Percentiles rank a stretch among this genome's conserved stretches.
phyloP scores from a whole-genome alignment of 2,888 invertebrate genomes.

The Melikaiella ostensackeni region DNA sequence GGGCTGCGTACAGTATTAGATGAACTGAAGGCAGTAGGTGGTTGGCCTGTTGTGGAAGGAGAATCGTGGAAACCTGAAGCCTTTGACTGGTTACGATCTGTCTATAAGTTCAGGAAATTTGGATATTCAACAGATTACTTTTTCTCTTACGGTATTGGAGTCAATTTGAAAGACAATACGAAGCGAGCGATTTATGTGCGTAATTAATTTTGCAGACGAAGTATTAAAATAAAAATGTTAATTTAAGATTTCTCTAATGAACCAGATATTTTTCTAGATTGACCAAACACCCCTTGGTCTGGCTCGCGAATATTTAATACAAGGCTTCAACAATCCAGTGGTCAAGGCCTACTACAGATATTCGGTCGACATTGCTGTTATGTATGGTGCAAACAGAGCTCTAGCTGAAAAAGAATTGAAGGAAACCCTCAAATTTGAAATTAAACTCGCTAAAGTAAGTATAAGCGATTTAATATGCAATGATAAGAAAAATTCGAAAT shows the following conservation, averaged over 20 bases:
- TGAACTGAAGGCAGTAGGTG: slow-evolving; percentile 87
- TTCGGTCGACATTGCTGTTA: slow-evolving; percentile 91
- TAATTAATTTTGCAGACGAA: slow-evolving; percentile 42
- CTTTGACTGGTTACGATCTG: slow-evolving; percentile 90
- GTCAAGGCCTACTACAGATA: slow-evolving; percentile 91
- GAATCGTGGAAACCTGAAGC: slow-evolving; percentile 83
- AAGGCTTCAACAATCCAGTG: slow-evolving; percentile 89
- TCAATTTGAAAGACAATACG: slow-evolving; percentile 91
- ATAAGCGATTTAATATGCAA: neutral
- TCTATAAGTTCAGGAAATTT: slow-evolving; percentile 86
- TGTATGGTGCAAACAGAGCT: slow-evolving; percentile 88
- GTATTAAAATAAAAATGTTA: neutral
- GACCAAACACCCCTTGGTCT: slow-evolving; percentile 93
- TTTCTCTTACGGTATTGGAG: slow-evolving; percentile 88
- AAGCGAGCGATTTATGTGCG: slow-evolving; percentile 90
- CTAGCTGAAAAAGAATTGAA: slow-evolving; percentile 85
- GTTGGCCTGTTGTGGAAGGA: slow-evolving; percentile 93
- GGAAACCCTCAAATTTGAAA: slow-evolving; percentile 92
- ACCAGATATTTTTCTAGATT: slow-evolving; percentile 79
- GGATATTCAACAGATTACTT: slow-evolving; percentile 94
- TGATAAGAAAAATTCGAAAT: no score
- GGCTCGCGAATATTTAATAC: slow-evolving; percentile 90
- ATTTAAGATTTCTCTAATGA: slow-evolving; percentile 18
- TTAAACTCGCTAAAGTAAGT: slow-evolving; percentile 93
- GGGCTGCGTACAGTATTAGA: slow-evolving; percentile 82